A percentile compares a stretch with the other conserved stretches of the same genome.
Evolutionary conservation across 2,888 invertebrate genomes (phyloP).

Genomic region (Athalia cordata): DNA sequence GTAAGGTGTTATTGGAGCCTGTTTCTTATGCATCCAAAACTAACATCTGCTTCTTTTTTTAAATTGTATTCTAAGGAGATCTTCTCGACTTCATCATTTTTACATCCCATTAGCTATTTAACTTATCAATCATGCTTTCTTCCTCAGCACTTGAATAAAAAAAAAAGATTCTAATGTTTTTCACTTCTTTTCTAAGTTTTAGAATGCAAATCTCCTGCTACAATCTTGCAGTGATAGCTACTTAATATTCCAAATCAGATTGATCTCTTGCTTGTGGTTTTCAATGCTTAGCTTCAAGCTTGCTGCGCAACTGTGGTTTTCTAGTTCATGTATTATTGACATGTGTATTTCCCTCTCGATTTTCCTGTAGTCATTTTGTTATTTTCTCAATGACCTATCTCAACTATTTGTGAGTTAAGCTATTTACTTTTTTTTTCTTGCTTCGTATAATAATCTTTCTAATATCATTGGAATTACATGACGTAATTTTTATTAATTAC

Average conservation of each 20-base stretch:
- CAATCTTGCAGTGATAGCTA: background rate
- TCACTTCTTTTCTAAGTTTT: background rate
- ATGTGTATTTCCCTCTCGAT: background rate
- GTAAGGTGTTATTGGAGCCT: constrained; percentile 73
- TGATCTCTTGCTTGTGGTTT: constrained; percentile 1
- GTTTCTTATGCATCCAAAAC: constrained; percentile 14
- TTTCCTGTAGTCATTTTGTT: constrained; percentile 4
- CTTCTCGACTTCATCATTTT: background rate
- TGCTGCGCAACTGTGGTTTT: background rate
- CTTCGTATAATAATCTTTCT: background rate
- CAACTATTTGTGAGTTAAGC: no score
- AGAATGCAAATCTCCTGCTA: background rate
- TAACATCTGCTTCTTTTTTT: constrained; percentile 23
- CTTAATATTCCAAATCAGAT: constrained; percentile 9
- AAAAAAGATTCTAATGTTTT: background rate
- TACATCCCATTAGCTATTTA: background rate
- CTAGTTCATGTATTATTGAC: no score
- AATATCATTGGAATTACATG: background rate
- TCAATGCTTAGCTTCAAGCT: constrained; percentile 24
- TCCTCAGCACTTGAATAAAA: no score
- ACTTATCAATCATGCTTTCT: background rate
- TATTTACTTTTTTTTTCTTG: constrained; percentile 2
- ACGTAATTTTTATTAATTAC: background rate
- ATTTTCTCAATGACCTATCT: constrained; percentile 1
- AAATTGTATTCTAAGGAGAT: background rate